Conservation (phyloP, 1,140 invertebrate genomes). For the Papilio helenus region DNA sequence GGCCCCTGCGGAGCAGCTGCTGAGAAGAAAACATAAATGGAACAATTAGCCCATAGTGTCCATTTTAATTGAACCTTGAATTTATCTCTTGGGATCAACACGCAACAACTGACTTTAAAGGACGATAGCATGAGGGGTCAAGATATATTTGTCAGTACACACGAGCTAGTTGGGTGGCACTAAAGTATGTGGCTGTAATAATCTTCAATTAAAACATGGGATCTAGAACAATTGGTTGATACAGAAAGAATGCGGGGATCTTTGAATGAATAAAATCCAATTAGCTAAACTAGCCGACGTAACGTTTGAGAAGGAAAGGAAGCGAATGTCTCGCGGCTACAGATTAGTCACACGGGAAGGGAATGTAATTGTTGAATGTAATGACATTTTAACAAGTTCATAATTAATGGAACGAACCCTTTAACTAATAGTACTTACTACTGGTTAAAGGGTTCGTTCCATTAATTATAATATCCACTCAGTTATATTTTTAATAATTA, state of each 20-base stretch:
- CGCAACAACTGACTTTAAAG: constrained; percentile 12
- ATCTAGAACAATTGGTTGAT: constrained; percentile 71
- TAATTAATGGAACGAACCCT: not conserved
- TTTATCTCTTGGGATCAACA: constrained; percentile 44
- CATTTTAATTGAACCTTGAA: constrained; percentile 61
- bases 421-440: not conserved
- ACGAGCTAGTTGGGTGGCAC: constrained; percentile 60
- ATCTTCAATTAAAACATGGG: constrained; percentile 77
- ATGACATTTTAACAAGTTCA: constrained; percentile 11
- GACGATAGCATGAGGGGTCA: constrained; percentile 48
- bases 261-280: constrained; percentile 40
- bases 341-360: constrained; percentile 30
- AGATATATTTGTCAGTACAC: constrained; percentile 60
- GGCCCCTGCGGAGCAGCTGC: constrained; percentile 77
- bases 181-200: constrained; percentile 78
- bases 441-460: too few species aligned
- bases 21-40: constrained; percentile 73
- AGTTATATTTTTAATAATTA: not conserved
- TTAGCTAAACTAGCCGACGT: constrained; percentile 37
- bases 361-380: constrained; percentile 9
- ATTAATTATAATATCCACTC: too few species aligned
- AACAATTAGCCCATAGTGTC: constrained; percentile 69
- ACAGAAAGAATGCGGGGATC: constrained; percentile 48
- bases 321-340: not conserved
- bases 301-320: constrained; percentile 25